These are phyloP conservation scores for Camponotus pennsylvanicus DNA, from an alignment of 1,140 invertebrate species.

Conservation along the genomic window DNA sequence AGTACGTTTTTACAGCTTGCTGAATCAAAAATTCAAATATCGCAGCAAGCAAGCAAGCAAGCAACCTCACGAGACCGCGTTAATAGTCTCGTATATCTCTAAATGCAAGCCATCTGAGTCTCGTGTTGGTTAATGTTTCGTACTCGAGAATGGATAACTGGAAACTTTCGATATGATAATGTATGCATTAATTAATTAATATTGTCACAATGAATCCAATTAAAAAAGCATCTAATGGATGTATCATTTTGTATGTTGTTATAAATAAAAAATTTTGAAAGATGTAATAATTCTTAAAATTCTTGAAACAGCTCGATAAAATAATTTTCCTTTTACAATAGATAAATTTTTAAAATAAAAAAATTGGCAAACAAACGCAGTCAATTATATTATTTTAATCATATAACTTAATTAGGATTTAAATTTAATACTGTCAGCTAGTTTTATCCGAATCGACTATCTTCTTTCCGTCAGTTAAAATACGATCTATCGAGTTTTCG, in stretches of 20 bases:
- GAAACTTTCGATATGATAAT: neutral
- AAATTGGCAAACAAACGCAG: neutral
- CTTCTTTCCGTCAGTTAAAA: neutral
- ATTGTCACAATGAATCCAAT: neutral
- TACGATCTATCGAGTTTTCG: conserved; percentile 37
- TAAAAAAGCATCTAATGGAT: neutral
- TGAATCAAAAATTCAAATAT: conserved; percentile 59
- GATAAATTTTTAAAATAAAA: neutral
- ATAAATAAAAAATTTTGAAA: conserved; percentile 2
- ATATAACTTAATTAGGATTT: neutral
- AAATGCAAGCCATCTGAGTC: neutral
- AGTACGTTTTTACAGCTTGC: conserved; percentile 44
- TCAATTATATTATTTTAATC: neutral
- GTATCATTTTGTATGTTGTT: neutral
- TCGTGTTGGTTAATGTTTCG: neutral
- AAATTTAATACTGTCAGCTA: neutral
- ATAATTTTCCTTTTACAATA: neutral
- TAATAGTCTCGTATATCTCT: conserved; percentile 3
- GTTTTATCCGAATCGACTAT: neutral
- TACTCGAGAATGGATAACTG: conserved; percentile 11
- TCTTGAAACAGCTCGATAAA: neutral
- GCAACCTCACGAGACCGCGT: neutral
- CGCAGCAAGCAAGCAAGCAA: conserved; percentile 20
- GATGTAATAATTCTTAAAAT: neutral
- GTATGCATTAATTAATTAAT: neutral